Evolutionary conservation across 2,888 invertebrate species (phyloP).

Genomic region (Keiferia lycopersicella): DNA sequence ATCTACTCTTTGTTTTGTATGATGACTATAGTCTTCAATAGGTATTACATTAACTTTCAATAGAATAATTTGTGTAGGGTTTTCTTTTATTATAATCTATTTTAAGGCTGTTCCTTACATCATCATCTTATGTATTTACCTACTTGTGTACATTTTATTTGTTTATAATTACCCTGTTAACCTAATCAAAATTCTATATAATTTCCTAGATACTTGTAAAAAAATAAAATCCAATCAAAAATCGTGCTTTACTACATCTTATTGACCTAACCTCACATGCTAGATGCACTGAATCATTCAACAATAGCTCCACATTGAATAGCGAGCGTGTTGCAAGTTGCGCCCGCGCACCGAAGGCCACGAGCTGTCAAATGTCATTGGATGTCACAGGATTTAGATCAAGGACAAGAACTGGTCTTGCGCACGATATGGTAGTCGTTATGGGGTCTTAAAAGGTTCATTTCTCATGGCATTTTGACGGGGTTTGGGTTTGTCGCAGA

Average conservation of each 20-base stretch:
- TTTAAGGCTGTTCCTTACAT: no score
- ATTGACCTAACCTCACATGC: conserved; percentile 26
- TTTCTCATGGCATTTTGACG: conserved; percentile 17
- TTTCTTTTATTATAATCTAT: no score
- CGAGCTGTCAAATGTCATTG: conserved; percentile 36
- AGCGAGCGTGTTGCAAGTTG: conserved; percentile 28
- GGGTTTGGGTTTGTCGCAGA: background rate
- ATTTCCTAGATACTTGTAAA: no score
- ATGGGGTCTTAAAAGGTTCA: conserved; percentile 15
- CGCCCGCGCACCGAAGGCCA: conserved; percentile 36
- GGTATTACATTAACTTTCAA: background rate
- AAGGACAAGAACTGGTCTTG: conserved; percentile 30
- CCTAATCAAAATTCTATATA: no score
- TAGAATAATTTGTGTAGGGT: no score
- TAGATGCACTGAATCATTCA: conserved; percentile 26
- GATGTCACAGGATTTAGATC: conserved; percentile 32
- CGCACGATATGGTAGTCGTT: background rate
- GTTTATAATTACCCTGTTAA: no score
- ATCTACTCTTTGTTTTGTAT: background rate
- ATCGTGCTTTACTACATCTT: background rate
- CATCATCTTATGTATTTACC: no score
- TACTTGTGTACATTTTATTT: no score
- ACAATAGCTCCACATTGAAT: conserved; percentile 31
- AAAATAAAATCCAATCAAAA: background rate
- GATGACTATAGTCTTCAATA: background rate